Percentiles rank a stretch among this genome's conserved stretches.
phyloP scores from a whole-genome alignment of 2,797 vertebrate genomes.

The Sternotherus odoratus region DNA sequence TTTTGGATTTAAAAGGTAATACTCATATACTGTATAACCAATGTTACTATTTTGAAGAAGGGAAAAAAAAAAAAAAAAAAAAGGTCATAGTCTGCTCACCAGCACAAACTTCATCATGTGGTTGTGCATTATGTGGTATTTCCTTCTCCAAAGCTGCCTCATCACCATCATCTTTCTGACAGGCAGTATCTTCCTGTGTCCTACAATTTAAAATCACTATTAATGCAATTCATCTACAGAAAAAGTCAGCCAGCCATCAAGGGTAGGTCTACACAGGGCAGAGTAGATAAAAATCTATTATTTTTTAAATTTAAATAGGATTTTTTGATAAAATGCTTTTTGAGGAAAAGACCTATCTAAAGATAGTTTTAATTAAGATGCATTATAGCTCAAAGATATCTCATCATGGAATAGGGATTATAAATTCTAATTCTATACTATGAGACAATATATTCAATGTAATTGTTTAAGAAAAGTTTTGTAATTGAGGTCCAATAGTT shows the following conservation, averaged over 20 bases:
- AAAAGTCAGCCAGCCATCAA: neutral
- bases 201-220: slow-evolving; percentile 46
- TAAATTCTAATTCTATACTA: too few species aligned
- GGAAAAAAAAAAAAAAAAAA: neutral
- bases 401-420: too few species aligned
- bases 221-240: neutral
- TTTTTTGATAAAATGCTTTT: too few species aligned
- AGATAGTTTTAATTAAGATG: too few species aligned
- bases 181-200: slow-evolving; percentile 24
- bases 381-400: too few species aligned
- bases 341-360: too few species aligned
- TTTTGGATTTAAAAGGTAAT: neutral
- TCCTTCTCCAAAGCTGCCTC: slow-evolving; percentile 46
- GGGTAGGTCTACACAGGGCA: neutral
- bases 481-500: too few species aligned
- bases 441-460: too few species aligned
- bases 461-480: too few species aligned
- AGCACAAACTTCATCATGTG: slow-evolving; percentile 39
- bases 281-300: too few species aligned
- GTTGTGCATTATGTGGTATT: neutral
- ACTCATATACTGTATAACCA: neutral
- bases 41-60: neutral
- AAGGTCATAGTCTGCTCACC: slow-evolving; percentile 9
- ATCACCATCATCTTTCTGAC: neutral
- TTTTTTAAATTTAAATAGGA: too few species aligned